Evolutionary conservation across 2,113 vertebrate species (phyloP).

Genomic region (Felis catus): DNA sequence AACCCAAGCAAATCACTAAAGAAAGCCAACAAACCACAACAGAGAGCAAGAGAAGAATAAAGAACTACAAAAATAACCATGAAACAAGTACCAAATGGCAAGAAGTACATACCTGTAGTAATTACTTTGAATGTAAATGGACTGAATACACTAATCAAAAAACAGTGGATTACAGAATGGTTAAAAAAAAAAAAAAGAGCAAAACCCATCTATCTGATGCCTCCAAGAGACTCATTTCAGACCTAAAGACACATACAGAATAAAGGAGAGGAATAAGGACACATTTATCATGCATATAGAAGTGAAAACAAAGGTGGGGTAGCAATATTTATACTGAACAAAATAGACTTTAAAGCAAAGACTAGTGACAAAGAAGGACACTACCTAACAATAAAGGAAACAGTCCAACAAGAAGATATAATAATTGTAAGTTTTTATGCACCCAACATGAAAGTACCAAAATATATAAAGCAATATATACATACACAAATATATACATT

Average conservation of each 20-base stretch:
- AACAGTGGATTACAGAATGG: not conserved
- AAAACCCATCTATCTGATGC: not conserved
- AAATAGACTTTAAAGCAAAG: not conserved
- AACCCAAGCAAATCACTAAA: not conserved
- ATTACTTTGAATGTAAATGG: not conserved
- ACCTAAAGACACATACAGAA: not conserved
- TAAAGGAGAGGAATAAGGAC: not conserved
- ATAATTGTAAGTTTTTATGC: not conserved
- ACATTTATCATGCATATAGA: not conserved
- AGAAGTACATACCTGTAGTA: not conserved
- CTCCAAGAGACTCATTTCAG: not conserved
- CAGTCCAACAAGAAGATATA: not conserved
- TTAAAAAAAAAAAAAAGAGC: not conserved
- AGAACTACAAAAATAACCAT: not conserved
- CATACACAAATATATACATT: no score
- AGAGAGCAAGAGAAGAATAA: not conserved
- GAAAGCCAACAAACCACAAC: not conserved
- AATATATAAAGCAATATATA: not conserved
- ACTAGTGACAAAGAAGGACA: not conserved
- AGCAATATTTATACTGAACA: not conserved
- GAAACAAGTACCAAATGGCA: not conserved
- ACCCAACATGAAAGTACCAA: not conserved
- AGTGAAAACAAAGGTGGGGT: not conserved
- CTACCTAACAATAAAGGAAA: not conserved
- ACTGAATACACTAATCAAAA: not conserved